Percentiles rank a stretch among this genome's conserved stretches.
Evolutionary conservation across 2,888 invertebrate species (phyloP).

Genomic region (Orthonevra nobilis): DNA sequence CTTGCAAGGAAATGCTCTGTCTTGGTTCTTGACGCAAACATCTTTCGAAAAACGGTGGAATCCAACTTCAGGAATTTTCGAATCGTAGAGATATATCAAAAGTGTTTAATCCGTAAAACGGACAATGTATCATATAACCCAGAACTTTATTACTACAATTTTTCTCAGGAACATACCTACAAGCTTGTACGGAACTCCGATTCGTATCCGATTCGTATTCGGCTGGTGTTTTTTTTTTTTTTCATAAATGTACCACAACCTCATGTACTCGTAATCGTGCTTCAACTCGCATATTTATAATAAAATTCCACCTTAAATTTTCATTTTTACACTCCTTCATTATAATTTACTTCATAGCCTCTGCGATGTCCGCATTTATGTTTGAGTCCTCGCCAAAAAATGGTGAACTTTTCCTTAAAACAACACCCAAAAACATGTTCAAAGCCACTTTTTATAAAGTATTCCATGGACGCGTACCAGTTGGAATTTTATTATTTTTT

Average conservation of each 20-base stretch:
- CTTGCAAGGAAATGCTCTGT: no score
- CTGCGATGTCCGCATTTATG: constrained; percentile 17
- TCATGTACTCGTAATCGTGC: background rate
- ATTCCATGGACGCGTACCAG: background rate
- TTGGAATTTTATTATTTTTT: constrained; percentile 11
- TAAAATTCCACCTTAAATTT: constrained; percentile 23
- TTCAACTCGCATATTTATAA: constrained; percentile 9
- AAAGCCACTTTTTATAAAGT: constrained; percentile 34
- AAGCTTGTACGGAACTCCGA: no score
- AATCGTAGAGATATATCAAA: no score
- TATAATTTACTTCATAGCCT: constrained; percentile 1
- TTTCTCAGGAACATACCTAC: no score
- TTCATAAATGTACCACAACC: constrained; percentile 7
- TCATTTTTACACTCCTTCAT: constrained; percentile 22
- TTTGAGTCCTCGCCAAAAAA: constrained; percentile 5
- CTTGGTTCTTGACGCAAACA: no score
- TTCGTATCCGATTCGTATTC: no score
- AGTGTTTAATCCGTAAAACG: no score
- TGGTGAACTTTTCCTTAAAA: constrained; percentile 18
- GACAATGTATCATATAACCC: no score
- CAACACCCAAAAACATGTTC: constrained; percentile 21
- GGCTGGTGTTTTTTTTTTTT: no score
- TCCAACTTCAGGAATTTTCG: no score
- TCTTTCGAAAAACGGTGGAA: no score
- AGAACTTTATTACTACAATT: no score